These are phyloP conservation scores for Drosophila colorata DNA, from an alignment of 2,888 invertebrate genomes.

Conservation along the genomic window DNA sequence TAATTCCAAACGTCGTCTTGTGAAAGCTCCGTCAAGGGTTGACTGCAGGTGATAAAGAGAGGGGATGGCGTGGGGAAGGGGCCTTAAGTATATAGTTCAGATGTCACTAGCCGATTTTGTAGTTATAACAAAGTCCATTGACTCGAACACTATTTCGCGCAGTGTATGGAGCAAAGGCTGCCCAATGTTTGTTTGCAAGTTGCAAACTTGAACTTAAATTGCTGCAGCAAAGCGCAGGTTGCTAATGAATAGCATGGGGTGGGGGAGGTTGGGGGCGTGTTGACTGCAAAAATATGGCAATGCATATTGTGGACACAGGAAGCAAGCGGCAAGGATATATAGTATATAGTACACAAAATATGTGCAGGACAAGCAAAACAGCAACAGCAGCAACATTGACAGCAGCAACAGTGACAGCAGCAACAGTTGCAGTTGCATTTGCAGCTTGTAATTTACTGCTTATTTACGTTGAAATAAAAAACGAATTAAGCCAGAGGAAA, in stretches of 20 bases:
- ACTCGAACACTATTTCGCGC: slow-evolving; percentile 2
- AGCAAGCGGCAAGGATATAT: slow-evolving; percentile 42
- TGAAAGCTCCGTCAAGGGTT: too few species aligned
- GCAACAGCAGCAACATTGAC: slow-evolving; percentile 33
- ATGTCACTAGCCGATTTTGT: slow-evolving; percentile 68
- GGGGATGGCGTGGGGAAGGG: not conserved
- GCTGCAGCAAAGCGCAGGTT: slow-evolving; percentile 11
- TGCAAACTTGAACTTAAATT: slow-evolving; percentile 37
- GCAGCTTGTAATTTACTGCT: slow-evolving; percentile 75
- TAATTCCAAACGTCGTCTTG: slow-evolving; percentile 32
- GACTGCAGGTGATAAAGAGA: slow-evolving; percentile 29
- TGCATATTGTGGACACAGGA: slow-evolving; percentile 18
- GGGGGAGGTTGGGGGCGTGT: not conserved
- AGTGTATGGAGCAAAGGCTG: slow-evolving; percentile 20
- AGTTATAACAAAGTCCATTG: slow-evolving; percentile 31
- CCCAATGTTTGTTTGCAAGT: slow-evolving; percentile 24
- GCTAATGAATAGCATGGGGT: slow-evolving; percentile 34
- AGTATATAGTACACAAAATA: slow-evolving; percentile 36
- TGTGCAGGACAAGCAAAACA: slow-evolving; percentile 31
- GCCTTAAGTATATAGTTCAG: slow-evolving; percentile 38
- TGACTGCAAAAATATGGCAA: slow-evolving; percentile 45
- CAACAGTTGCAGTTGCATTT: slow-evolving; percentile 38
- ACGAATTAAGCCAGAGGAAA: slow-evolving; percentile 69
- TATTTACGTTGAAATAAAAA: slow-evolving; percentile 77
- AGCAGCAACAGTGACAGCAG: slow-evolving; percentile 21